A percentile compares a stretch with the other conserved stretches of the same genome.
phyloP scores from a whole-genome alignment of 2,113 vertebrate genomes.

The Corythaixoides concolor region DNA sequence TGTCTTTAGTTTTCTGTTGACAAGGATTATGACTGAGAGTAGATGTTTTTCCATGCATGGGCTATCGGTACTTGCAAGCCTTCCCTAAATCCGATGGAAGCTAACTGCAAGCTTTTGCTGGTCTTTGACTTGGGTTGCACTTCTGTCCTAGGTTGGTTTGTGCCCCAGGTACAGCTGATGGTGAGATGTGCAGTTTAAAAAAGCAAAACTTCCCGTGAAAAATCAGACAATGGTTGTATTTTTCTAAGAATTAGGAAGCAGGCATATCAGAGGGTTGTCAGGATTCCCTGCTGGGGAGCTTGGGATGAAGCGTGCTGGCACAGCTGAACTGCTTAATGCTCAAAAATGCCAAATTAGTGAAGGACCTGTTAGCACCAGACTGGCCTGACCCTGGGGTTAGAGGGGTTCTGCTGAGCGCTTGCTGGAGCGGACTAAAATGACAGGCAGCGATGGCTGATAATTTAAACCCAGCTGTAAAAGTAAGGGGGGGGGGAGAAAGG shows the following conservation, averaged over 20 bases:
- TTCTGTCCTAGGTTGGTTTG: not conserved
- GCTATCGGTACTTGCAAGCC: not conserved
- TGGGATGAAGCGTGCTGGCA: accelerated
- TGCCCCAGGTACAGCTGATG: not conserved
- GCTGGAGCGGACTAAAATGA: not conserved
- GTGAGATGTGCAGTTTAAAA: accelerated
- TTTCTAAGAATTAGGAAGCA: not conserved
- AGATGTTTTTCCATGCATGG: accelerated
- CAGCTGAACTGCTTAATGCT: not conserved
- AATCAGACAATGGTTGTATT: not conserved
- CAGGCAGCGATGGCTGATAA: not conserved
- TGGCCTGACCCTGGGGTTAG: not conserved
- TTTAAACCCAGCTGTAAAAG: not conserved
- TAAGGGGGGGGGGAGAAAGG: not conserved
- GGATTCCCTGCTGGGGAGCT: not conserved
- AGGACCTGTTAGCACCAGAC: not conserved
- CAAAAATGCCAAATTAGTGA: not conserved
- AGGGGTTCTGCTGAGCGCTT: not conserved
- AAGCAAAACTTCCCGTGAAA: not conserved
- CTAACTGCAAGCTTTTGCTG: not conserved
- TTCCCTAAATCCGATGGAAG: not conserved
- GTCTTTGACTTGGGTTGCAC: not conserved
- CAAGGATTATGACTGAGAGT: accelerated
- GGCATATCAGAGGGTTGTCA: not conserved
- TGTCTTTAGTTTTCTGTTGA: not conserved